Base-by-base conservation (phyloP, 1,140 invertebrate genomes). In the Drosophila nebulosa region DNA sequence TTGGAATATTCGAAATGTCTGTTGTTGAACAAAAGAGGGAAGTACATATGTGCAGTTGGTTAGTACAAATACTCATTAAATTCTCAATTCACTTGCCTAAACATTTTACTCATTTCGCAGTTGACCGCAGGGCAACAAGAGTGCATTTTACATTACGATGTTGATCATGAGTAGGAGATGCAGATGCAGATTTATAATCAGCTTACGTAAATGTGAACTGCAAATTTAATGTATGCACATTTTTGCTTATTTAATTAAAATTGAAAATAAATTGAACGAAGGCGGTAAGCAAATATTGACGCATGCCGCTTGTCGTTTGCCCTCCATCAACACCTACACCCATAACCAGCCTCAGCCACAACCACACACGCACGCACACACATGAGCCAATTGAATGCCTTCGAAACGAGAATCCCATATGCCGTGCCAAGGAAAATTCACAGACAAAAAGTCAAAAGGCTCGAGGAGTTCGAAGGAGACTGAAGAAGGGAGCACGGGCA, bases 181-280 rank as follows among this genome's bases (percentile, higher is more conserved):
- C 42, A 53, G 52, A 42, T 60, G 67, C 42, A 56, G 27, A 56
- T 46, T 70, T 66, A 46, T 86, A 80, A 75, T 86, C 78, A 67
- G 74, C 74, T 80, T 86, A 69, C 60, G 55, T 74, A 67, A 61
- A 66, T 69, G 32, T 14, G 14, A 35, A n/a, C n/a, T n/a, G n/a
- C n/a, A 68, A 63, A 58, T 68, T 74, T 61, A 62, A 86, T 73
- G 57, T 69, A 68, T 69, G 80, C 73, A 74, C 85, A 85, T 86
- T 86, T 80, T 85, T 55, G n/a, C 52, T 58, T 85, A 85, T 80
- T 85, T 81, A 85, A 85, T 85, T 85, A 80, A 74, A 78, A 71
- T 85, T 66, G 64, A 85, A 79, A 60, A 70, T 86, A 86, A 85
- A 85, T 78, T 78, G 67, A 73, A 80, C 66, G 52, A 68, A 73